A percentile compares a stretch with the other conserved stretches of the same genome.
These are phyloP conservation scores for Orthonychiurus folsomi DNA, from an alignment of 2,888 invertebrate genomes.

Conservation along the genomic window DNA sequence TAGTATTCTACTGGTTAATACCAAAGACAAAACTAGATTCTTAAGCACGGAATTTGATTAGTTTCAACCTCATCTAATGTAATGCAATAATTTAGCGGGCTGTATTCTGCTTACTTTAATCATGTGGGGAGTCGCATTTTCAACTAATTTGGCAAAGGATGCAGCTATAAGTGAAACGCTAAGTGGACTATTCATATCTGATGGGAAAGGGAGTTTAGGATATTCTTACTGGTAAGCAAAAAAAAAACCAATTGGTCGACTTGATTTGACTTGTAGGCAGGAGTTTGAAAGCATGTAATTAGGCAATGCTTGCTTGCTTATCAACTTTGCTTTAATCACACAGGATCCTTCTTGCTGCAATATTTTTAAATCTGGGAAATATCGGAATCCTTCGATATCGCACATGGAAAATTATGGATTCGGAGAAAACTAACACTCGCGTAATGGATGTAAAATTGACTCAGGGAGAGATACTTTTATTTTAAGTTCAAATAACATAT, in stretches of 20 bases:
- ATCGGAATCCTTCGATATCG: slow-evolving; percentile 28
- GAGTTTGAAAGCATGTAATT: not conserved
- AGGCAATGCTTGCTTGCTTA: not conserved
- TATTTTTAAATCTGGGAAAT: slow-evolving; percentile 22
- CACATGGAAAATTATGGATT: slow-evolving; percentile 27
- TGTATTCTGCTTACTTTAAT: slow-evolving; percentile 23
- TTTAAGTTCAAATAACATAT: too few relatives aligned
- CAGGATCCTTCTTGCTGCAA: slow-evolving; percentile 31
- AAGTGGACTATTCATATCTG: not conserved
- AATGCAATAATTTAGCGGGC: too few relatives aligned
- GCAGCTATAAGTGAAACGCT: slow-evolving; percentile 30
- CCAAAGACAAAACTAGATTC: too few relatives aligned
- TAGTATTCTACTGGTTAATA: too few relatives aligned
- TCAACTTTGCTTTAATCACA: slow-evolving; percentile 4
- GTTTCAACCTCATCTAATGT: too few relatives aligned
- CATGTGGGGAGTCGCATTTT: slow-evolving; percentile 26
- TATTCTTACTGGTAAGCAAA: slow-evolving; percentile 31
- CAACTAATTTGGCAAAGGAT: slow-evolving; percentile 22
- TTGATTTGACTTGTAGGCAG: slow-evolving; percentile 32
- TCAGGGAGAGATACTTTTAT: slow-evolving; percentile 31
- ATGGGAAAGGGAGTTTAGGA: slow-evolving; percentile 19
- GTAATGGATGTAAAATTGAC: slow-evolving; percentile 25
- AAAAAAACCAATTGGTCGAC: too few relatives aligned
- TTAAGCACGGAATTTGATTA: too few relatives aligned
- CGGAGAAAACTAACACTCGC: slow-evolving; percentile 23